phyloP scores from a whole-genome alignment of 2,797 vertebrate genomes.

The Melanotaenia parkinsoni region DNA sequence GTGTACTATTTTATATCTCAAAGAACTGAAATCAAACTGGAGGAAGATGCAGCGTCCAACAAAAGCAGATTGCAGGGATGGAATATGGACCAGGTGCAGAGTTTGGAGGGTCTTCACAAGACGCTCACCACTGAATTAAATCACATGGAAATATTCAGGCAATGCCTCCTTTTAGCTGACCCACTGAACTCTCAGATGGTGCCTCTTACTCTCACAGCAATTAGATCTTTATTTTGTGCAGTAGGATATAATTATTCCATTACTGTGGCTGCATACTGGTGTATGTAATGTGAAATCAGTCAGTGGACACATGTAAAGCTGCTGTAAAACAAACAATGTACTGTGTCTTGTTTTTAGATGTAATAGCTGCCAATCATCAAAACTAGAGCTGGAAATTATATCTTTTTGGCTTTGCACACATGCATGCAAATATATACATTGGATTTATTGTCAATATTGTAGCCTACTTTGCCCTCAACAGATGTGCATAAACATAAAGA shows the following conservation, averaged over 20 bases:
- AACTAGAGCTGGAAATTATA: constrained; percentile 28
- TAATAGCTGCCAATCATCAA: constrained; percentile 27
- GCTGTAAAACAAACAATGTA: constrained; percentile 25
- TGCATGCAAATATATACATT: constrained; percentile 1
- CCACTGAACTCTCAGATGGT: constrained; percentile 50
- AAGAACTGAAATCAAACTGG: constrained; percentile 76
- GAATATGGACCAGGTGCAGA: constrained; percentile 81
- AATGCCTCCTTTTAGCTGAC: constrained; percentile 50
- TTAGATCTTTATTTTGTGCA: constrained; percentile 35
- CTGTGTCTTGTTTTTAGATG: constrained; percentile 25
- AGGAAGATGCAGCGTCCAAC: constrained; percentile 75
- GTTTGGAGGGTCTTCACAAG: constrained; percentile 79
- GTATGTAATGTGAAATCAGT: constrained; percentile 44
- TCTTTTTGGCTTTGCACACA: constrained; percentile 26
- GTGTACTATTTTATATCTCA: constrained; percentile 71
- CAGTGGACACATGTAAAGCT: constrained; percentile 17
- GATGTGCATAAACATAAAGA: no score
- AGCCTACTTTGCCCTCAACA: constrained; percentile 6
- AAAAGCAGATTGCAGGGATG: constrained; percentile 75
- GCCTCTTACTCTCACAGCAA: constrained; percentile 34
- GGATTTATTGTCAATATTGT: constrained; percentile 28
- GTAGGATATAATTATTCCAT: constrained; percentile 36
- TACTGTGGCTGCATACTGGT: constrained; percentile 25
- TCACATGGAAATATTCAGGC: constrained; percentile 64
- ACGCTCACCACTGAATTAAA: constrained; percentile 70